Evolutionary conservation across 2,797 vertebrate genomes (phyloP), one percentile per base, ranked within the genome.

Genomic region (Melanotaenia parkinsoni): DNA sequence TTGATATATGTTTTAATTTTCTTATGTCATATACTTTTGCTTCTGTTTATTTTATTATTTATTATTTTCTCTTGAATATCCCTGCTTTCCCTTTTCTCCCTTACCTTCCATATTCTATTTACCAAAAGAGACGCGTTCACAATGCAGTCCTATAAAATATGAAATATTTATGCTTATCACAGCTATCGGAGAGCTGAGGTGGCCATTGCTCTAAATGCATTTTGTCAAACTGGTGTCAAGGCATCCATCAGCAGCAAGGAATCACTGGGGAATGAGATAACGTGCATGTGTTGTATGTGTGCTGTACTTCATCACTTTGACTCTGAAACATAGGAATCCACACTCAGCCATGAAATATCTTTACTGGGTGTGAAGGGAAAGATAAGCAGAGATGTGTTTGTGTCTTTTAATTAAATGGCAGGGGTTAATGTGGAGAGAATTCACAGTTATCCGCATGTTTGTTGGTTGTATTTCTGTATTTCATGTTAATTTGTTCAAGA

Each of bases 101-200:
- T 61, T 60, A 22, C 12, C 18, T 26, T 18, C 11, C 11, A 58
- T 66, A 22, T 76, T 66, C 59, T 32, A 37, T 63, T 81, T 77
- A 20, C 12, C 30, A 65, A 73, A 70, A 63, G 74, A 58, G 6
- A 2, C 58, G 69, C 14, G 0, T 84, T 68, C 22, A 11, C 67
- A 58, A 18, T 56, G 32, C 58, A 47, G 30, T 76, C 38, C 35
- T 16, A 45, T 32, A 74, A 76, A 68, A 51, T 53, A 69, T 76
- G 13, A 77, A 74, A 81, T 85, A 76, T 86, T 58, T 72, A 66
- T 80, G 33, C 59, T 83, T 65, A 75, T 90, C 82, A 59, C 79
- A 66, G 70, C 61, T 77, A 66, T 74, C 54, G 38, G 30, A 33
- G 40, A 80, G 56, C 74, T 26, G 47, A 74, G 54, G n/a, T 33